A percentile compares a stretch with the other conserved stretches of the same genome.
phyloP scores from a whole-genome alignment of 2,797 vertebrate species.

The Pyrocephalus nanus region DNA sequence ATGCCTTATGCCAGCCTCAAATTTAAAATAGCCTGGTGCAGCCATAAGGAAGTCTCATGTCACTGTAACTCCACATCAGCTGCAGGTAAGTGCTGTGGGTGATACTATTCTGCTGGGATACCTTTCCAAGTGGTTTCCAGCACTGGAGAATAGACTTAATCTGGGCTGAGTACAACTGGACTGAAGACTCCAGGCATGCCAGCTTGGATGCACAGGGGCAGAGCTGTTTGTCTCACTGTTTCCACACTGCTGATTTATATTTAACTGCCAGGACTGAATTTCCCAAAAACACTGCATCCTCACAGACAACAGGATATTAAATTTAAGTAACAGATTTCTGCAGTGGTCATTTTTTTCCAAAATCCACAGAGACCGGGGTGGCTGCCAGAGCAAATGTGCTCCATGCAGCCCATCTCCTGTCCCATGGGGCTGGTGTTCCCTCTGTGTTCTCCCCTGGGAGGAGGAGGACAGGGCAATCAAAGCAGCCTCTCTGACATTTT shows the following conservation, averaged over 20 bases:
- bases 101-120: neutral
- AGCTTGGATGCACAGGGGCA: neutral
- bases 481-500: neutral
- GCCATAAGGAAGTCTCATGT: neutral
- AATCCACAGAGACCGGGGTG: fast-evolving
- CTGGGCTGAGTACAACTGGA: neutral
- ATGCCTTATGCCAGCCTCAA: neutral
- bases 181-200: neutral
- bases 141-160: neutral
- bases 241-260: conserved; percentile 15
- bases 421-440: fast-evolving
- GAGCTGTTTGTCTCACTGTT: neutral
- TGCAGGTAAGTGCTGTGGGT: neutral
- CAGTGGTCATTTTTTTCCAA: neutral
- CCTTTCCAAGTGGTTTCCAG: neutral
- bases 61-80: neutral
- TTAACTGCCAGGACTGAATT: neutral
- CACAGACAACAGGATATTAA: neutral
- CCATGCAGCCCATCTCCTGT: neutral
- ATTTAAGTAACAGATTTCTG: neutral
- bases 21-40: conserved; percentile 9
- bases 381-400: neutral
- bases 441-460: neutral
- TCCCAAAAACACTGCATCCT: conserved; percentile 14
- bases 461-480: neutral